Conservation (phyloP, 2,888 invertebrate species). For the Hirtodrosophila alboralis region DNA sequence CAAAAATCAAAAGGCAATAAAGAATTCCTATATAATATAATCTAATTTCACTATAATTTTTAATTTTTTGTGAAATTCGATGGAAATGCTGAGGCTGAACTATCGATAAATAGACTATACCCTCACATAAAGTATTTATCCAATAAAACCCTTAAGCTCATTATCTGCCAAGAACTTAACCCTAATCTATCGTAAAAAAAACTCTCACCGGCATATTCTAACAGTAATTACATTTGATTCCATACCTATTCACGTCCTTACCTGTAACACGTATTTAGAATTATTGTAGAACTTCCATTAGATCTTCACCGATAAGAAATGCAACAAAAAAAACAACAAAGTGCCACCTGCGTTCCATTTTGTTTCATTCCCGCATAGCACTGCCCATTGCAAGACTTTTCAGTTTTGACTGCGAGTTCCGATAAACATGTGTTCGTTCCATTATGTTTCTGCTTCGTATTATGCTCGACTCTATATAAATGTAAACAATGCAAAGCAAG, state of each 20-base stretch:
- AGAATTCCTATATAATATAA: too few relatives aligned
- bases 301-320: background rate
- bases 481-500: slow-evolving; percentile 37
- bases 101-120: too few relatives aligned
- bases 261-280: slow-evolving; percentile 1
- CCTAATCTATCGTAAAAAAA: background rate
- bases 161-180: too few relatives aligned
- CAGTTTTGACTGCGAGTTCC: slow-evolving; percentile 2
- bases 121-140: too few relatives aligned
- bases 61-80: too few relatives aligned
- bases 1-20: too few relatives aligned
- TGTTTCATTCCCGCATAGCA: background rate
- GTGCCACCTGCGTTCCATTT: slow-evolving; percentile 3
- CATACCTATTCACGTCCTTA: slow-evolving; percentile 1
- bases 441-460: slow-evolving; percentile 1
- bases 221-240: background rate
- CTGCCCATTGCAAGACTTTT: slow-evolving; percentile 7
- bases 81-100: too few relatives aligned
- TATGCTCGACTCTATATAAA: slow-evolving; percentile 12
- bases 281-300: background rate
- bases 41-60: too few relatives aligned
- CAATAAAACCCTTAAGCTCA: too few relatives aligned
- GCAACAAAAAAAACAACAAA: too few relatives aligned
- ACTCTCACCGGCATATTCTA: background rate
- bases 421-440: slow-evolving; percentile 25